Percentiles rank a stretch among this genome's conserved stretches.
These are phyloP conservation scores for Yponomeuta malinellus DNA, from an alignment of 2,888 invertebrate genomes.

Conservation along the genomic window DNA sequence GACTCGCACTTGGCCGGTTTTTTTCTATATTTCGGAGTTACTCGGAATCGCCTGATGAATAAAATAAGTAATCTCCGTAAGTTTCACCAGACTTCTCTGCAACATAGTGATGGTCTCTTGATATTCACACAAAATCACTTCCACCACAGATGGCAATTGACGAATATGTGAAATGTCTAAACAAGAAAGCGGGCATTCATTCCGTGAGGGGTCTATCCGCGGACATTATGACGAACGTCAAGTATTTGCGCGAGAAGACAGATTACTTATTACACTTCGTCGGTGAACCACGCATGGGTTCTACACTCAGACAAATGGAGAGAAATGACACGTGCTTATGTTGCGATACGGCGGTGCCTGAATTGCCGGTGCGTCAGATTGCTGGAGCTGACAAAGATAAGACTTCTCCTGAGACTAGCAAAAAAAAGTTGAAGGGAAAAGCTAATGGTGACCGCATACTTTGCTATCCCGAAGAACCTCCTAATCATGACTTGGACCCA, in stretches of 20 bases:
- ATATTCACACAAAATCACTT: not conserved
- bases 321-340: not conserved
- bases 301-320: not conserved
- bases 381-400: not conserved
- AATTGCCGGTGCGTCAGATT: not conserved
- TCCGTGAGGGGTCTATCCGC: not conserved
- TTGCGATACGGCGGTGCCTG: not conserved
- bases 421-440: not conserved
- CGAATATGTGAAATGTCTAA: conserved; percentile 4
- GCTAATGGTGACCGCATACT: not conserved
- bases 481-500: not conserved
- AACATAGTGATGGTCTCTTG: no score
- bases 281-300: not conserved
- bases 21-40: no score
- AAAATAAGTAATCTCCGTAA: no score
- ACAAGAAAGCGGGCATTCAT: conserved; percentile 12
- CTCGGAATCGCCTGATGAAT: no score
- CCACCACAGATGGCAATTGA: conserved; percentile 16
- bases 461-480: not conserved
- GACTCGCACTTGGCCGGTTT: no score
- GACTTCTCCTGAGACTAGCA: not conserved
- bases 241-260: not conserved
- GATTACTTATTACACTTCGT: not conserved
- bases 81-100: no score
- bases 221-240: not conserved